Evolutionary conservation across 1,140 invertebrate species (phyloP), one percentile per base, ranked within the genome.

Genomic region (Pectinophora gossypiella): DNA sequence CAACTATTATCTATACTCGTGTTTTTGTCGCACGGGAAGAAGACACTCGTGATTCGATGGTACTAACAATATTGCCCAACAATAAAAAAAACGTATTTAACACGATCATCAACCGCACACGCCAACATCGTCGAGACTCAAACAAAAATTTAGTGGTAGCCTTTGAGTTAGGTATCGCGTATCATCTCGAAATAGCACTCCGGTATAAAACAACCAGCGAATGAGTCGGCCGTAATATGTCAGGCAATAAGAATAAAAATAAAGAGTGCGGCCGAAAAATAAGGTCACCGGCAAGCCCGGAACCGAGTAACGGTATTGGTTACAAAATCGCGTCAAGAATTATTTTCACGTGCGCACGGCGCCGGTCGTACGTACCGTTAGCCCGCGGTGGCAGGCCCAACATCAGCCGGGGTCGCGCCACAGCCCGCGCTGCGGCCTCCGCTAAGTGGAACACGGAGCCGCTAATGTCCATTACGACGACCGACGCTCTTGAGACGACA

Each of bases 291-390:
- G 61, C 75, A 71, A 58, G 77, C 73, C 84, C 84, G 81, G 84
- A 85, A 87, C 79, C 72, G 72, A 69, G 64, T 85, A 87, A 79
- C 84, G 81, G 84, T 84, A 73, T 83, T 71, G 59, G 75, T 87
- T 85, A 87, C 81, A 82, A 87, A 87, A 85, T 84, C 77, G 74
- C 84, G 80, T 76, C 81, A 84, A 87, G 84, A 85, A 85, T 84
- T 85, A 87, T 87, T 79, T 87, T 85, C 79, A 84, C 81, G 79
- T 85, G 79, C 81, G 72, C 68, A 61, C 68, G 69, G 74, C 71
- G 68, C 56, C 69, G 64, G 51, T 56, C 57, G 59, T 19, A 49
- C 63, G n/a, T 66, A 78, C 83, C 79, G 81, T 85, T 84, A 85
- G 59, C 68, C 69, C 22, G 42, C 47, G 64, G 54, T 56, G 52